phyloP scores from a whole-genome alignment of 2,888 invertebrate genomes.

The Heliconius aoede region DNA sequence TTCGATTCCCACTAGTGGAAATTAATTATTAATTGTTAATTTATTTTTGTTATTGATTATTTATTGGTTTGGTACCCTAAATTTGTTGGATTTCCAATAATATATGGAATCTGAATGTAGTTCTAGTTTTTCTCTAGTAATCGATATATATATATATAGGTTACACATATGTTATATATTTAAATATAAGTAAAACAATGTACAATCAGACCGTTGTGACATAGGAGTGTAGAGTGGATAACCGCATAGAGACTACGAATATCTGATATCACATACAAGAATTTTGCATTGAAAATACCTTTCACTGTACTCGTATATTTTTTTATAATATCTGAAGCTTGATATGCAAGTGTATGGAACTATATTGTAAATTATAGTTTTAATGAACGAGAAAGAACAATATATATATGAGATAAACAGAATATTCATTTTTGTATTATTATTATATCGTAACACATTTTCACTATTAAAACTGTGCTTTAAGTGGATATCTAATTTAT shows the following conservation, averaged over 20 bases:
- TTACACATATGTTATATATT: neutral
- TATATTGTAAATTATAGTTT: neutral
- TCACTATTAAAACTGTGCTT: neutral
- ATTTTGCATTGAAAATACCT: constrained; percentile 9
- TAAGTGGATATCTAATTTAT: too few relatives aligned
- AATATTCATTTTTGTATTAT: neutral
- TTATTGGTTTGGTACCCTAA: too few relatives aligned
- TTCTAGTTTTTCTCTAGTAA: too few relatives aligned
- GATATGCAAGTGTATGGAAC: neutral
- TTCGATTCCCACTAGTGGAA: neutral
- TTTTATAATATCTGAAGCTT: neutral
- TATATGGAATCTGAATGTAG: too few relatives aligned
- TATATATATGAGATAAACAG: too few relatives aligned
- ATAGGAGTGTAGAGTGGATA: neutral
- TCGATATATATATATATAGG: too few relatives aligned
- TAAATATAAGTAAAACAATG: neutral
- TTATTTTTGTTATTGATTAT: too few relatives aligned
- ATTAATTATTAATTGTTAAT: too few relatives aligned
- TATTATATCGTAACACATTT: neutral
- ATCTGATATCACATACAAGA: neutral
- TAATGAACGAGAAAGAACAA: neutral
- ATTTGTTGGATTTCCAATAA: too few relatives aligned
- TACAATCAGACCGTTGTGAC: neutral
- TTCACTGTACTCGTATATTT: neutral
- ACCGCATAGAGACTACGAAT: constrained; percentile 4